Conservation (phyloP, 2,888 invertebrate genomes). For the Callosobruchus maculatus region DNA sequence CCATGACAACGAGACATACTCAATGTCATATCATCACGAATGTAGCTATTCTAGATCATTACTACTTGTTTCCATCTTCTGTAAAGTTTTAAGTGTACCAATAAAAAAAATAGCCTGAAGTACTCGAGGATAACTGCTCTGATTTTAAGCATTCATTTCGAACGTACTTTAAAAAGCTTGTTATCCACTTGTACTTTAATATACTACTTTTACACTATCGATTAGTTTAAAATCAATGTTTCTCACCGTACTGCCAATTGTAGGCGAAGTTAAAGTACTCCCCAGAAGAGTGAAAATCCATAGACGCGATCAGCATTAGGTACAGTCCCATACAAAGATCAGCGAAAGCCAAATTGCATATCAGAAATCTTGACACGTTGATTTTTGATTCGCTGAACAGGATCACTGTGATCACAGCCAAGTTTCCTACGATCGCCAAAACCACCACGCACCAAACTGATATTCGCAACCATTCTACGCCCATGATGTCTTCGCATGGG, state of each 20-base stretch:
- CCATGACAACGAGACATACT: too few species aligned
- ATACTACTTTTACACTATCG: too few species aligned
- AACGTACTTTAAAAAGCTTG: too few species aligned
- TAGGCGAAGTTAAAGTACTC: slow-evolving; percentile 88
- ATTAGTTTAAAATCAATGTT: too few species aligned
- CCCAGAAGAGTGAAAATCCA: slow-evolving; percentile 80
- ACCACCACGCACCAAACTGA: slow-evolving; percentile 85
- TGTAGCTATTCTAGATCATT: too few species aligned
- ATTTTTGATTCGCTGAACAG: slow-evolving; percentile 55
- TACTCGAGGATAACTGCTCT: too few species aligned
- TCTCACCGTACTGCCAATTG: slow-evolving; percentile 77
- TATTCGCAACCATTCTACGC: slow-evolving; percentile 70
- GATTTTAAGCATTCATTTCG: too few species aligned
- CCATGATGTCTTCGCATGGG: slow-evolving; percentile 90
- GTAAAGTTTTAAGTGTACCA: too few species aligned
- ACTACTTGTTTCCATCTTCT: too few species aligned
- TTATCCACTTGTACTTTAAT: too few species aligned
- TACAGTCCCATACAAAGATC: slow-evolving; percentile 87
- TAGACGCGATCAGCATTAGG: slow-evolving; percentile 75
- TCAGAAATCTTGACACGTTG: slow-evolving; percentile 65
- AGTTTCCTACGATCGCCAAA: slow-evolving; percentile 78
- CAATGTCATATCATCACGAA: too few species aligned
- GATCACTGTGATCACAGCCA: slow-evolving; percentile 76
- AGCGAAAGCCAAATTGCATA: slow-evolving; percentile 82
- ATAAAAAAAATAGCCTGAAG: too few species aligned